phyloP scores from a whole-genome alignment of 2,797 vertebrate genomes.

The Chelonia mydas region DNA sequence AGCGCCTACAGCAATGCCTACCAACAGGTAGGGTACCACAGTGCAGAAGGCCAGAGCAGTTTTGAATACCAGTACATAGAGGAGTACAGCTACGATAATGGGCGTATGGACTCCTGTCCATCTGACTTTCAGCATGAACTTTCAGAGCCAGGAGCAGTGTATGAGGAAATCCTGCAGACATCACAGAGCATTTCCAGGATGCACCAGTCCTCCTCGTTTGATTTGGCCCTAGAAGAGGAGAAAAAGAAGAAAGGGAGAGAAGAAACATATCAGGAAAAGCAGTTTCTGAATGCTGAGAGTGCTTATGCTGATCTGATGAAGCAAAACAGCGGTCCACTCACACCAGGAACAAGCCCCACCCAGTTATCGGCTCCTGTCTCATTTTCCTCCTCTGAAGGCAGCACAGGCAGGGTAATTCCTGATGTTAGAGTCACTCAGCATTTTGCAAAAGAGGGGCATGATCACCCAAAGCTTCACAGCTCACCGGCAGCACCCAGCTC shows the following conservation, averaged over 20 bases:
- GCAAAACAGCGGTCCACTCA: slow-evolving; percentile 92
- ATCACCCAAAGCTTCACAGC: slow-evolving; percentile 88
- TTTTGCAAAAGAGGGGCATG: slow-evolving; percentile 93
- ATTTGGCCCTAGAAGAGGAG: slow-evolving; percentile 77
- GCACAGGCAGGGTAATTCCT: slow-evolving; percentile 84
- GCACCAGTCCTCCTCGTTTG: slow-evolving; percentile 81
- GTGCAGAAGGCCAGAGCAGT: slow-evolving; percentile 72
- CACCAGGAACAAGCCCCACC: slow-evolving; percentile 96
- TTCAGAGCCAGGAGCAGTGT: slow-evolving; percentile 86
- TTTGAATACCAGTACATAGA: slow-evolving; percentile 89
- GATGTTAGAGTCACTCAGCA: slow-evolving; percentile 94
- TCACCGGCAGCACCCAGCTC: slow-evolving; percentile 83
- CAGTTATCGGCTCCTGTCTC: slow-evolving; percentile 93
- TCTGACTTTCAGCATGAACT: slow-evolving; percentile 82
- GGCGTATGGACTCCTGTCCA: slow-evolving; percentile 76
- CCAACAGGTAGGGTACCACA: slow-evolving; percentile 81
- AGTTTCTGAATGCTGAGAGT: slow-evolving; percentile 90
- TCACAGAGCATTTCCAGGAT: slow-evolving; percentile 82
- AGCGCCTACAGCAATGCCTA: slow-evolving; percentile 78
- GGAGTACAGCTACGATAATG: slow-evolving; percentile 81
- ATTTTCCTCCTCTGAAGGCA: slow-evolving; percentile 85
- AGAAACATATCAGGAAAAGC: slow-evolving; percentile 84
- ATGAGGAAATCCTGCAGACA: slow-evolving; percentile 93
- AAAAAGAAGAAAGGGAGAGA: slow-evolving; percentile 69
- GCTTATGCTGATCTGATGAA: slow-evolving; percentile 91